A percentile compares a stretch with the other conserved stretches of the same genome.
Evolutionary conservation across 2,797 vertebrate genomes (phyloP).

Genomic region (Melanotaenia trifasciata): DNA sequence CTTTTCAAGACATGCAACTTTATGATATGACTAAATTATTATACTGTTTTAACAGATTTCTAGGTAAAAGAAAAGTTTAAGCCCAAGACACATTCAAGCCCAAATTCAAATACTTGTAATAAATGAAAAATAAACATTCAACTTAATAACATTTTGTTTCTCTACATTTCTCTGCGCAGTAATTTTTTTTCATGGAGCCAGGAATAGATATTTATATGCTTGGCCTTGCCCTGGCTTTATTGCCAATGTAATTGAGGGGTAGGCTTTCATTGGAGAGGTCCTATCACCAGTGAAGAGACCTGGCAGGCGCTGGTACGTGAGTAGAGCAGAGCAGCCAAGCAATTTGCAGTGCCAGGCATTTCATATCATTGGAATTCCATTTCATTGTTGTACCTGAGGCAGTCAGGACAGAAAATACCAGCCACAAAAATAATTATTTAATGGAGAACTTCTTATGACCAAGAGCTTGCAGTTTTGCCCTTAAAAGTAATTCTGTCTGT

Average conservation of each 20-base stretch:
- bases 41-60: not conserved
- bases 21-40: not conserved
- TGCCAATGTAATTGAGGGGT: constrained; percentile 65
- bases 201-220: constrained; percentile 51
- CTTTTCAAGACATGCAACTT: too few relatives aligned
- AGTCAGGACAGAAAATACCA: constrained; percentile 45
- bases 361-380: constrained; percentile 71
- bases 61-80: not conserved
- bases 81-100: constrained; percentile 13
- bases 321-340: constrained; percentile 51
- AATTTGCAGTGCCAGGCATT: constrained; percentile 60
- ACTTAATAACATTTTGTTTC: constrained; percentile 22
- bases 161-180: constrained; percentile 25
- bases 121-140: constrained; percentile 39
- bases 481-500: constrained; percentile 15
- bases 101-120: constrained; percentile 20
- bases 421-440: constrained; percentile 64
- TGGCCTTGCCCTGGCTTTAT: constrained; percentile 45
- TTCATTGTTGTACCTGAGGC: constrained; percentile 51
- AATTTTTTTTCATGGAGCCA: constrained; percentile 36
- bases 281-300: constrained; percentile 63
- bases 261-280: constrained; percentile 64
- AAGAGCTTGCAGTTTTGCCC: not conserved
- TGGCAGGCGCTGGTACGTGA: constrained; percentile 52
- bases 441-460: constrained; percentile 37